Base-by-base conservation (phyloP, 2,797 vertebrate species). In the Lerista edwardsae region DNA sequence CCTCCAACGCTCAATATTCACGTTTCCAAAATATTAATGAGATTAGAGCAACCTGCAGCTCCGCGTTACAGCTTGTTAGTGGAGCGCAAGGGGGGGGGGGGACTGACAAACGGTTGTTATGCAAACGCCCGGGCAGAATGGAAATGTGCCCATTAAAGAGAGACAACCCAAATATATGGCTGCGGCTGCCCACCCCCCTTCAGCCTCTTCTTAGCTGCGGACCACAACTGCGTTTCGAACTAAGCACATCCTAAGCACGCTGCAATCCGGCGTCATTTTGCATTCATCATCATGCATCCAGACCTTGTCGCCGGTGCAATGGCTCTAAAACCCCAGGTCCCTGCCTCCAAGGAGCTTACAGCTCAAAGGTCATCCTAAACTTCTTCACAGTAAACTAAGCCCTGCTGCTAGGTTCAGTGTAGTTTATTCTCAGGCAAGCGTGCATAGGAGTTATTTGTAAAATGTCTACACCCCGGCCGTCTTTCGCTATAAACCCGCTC, bases 11-110 rank as follows among this genome's bases (percentile, higher is more conserved):
- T 96, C 96, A 96, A 95, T 95, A 96, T 96, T 96, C 95, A 96
- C 95, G 94, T 95, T 96, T 96, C 96, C 96, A 96, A 96, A 96
- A 96, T 96, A 97, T 97, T 97, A 97, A 97, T 97, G 96, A 97
- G 96, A 96, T 97, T 95, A 96, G 92, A 96, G 96, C 94, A 96
- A 97, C 95, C 96, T 96, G 96, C 96, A 95, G 96, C 96, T 97
- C 93, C 96, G 95, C 82, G 95, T 94, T 96, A 93, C 96, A 97
- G 96, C 96, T 96, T 96, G 96, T 94, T 95, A 96, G 95, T 95
- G 96, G 95, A 92, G 94, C 92, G 92, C 44, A 84, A 87, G 89
- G 47, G 29, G 14, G 34, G 92, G 41, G 85, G 75, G 86, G 31
- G 88, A 78, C 90, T 96, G 95, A 93, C 94, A 90, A 93, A 73